Percentiles rank a stretch among this genome's conserved stretches.
Evolutionary conservation across 1,140 invertebrate genomes (phyloP).

Genomic region (Mya arenaria): DNA sequence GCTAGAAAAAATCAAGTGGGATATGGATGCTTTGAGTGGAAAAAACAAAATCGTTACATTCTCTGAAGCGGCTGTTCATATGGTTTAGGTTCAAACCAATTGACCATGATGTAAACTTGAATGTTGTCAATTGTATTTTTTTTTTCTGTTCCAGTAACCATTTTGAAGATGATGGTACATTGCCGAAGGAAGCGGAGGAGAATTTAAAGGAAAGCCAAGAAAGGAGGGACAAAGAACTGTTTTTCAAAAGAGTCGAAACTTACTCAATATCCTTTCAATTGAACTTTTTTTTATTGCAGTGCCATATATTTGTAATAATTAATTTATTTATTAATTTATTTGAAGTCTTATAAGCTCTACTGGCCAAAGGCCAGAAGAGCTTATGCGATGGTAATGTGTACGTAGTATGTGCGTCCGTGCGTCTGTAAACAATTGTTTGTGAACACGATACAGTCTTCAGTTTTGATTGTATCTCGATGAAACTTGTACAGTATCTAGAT

Average conservation of each 20-base stretch:
- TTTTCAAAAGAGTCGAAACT: slow-evolving; percentile 35
- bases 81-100: not conserved
- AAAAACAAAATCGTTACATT: no score
- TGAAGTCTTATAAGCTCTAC: not conserved
- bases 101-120: no score
- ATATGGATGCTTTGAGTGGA: no score
- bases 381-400: not conserved
- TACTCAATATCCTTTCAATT: slow-evolving; percentile 43
- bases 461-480: no score
- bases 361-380: not conserved
- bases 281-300: not conserved
- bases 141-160: no score
- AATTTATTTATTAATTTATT: not conserved
- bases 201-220: not conserved
- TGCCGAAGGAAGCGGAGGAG: not conserved
- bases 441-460: not conserved
- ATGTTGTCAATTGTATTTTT: no score
- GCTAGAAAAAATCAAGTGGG: no score
- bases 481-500: no score
- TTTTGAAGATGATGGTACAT: not conserved
- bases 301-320: not conserved
- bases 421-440: not conserved
- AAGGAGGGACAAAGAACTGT: slow-evolving; percentile 4
- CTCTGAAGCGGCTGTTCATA: not conserved
- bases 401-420: not conserved